These are phyloP conservation scores for Anableps anableps DNA, from an alignment of 2,797 vertebrate genomes.

Conservation along the genomic window DNA sequence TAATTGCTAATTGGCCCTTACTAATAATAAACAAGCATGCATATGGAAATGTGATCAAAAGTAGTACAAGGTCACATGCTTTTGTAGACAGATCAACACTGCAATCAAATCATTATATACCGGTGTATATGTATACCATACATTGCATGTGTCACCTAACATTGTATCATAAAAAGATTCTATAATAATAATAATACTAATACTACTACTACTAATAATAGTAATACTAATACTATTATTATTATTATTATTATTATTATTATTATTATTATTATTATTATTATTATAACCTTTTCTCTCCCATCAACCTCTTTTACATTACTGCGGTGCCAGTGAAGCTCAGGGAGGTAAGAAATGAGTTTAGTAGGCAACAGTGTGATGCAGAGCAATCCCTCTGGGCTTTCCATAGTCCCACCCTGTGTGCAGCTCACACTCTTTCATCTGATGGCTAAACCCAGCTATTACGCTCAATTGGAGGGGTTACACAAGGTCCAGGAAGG, in stretches of 20 bases:
- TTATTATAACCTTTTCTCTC: not conserved
- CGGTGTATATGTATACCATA: not conserved
- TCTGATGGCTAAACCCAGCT: constrained; percentile 50
- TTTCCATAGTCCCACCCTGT: constrained; percentile 46
- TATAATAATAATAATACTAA: not conserved
- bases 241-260: not conserved
- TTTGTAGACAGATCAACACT: not conserved
- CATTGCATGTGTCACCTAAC: not conserved
- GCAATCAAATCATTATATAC: not conserved
- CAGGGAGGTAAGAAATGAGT: constrained; percentile 58
- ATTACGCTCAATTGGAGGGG: constrained; percentile 30
- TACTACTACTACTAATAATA: not conserved
- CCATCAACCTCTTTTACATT: not conserved
- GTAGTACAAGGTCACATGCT: constrained; percentile 3
- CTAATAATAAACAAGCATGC: constrained; percentile 68
- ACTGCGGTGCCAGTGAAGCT: constrained; percentile 28
- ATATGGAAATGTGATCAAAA: constrained; percentile 64
- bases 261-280: not conserved
- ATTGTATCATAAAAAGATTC: not conserved
- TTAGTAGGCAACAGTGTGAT: constrained; percentile 65
- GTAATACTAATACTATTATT: not conserved
- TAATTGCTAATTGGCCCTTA: constrained; percentile 64
- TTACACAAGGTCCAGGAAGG: constrained; percentile 31
- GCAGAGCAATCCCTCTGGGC: constrained; percentile 58
- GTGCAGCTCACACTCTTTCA: constrained; percentile 42